Conservation (phyloP, 2,888 invertebrate genomes). For the Rugalucina vietnamica region DNA sequence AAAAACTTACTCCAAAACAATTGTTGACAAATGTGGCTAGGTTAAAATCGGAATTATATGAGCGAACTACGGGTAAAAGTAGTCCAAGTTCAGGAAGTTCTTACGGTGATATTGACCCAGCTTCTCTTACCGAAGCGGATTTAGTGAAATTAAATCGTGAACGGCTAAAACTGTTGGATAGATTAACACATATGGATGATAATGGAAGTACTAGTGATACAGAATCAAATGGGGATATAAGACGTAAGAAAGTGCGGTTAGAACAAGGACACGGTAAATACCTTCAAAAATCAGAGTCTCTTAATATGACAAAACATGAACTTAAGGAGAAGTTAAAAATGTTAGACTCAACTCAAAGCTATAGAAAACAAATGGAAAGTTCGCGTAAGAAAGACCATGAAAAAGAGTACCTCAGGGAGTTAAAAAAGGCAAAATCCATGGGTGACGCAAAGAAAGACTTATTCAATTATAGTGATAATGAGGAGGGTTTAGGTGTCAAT, state of each 20-base stretch:
- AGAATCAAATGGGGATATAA: conserved; percentile 59
- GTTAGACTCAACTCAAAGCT: conserved; percentile 74
- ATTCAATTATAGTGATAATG: conserved; percentile 66
- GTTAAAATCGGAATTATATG: conserved; percentile 61
- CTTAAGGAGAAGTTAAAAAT: conserved; percentile 63
- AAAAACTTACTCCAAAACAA: conserved; percentile 54
- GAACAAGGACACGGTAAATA: conserved; percentile 58
- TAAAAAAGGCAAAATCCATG: conserved; percentile 58
- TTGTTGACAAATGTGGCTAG: conserved; percentile 55
- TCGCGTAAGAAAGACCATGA: conserved; percentile 66
- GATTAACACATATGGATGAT: conserved; percentile 81
- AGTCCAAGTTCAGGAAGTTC: conserved; percentile 76
- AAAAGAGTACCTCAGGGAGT: conserved; percentile 55
- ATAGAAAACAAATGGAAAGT: conserved; percentile 80
- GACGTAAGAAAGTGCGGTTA: conserved; percentile 69
- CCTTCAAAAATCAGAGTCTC: conserved; percentile 49
- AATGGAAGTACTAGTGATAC: conserved; percentile 76
- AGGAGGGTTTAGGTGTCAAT: conserved; percentile 65
- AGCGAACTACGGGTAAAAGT: conserved; percentile 61
- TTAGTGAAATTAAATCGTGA: conserved; percentile 79
- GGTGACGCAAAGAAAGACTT: conserved; percentile 56
- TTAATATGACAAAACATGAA: conserved; percentile 54
- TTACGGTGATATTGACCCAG: conserved; percentile 85
- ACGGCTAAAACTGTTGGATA: conserved; percentile 80
- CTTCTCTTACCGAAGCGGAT: conserved; percentile 85